Base-by-base conservation (phyloP, 1,140 invertebrate genomes). In the Zaprionus inermis region DNA sequence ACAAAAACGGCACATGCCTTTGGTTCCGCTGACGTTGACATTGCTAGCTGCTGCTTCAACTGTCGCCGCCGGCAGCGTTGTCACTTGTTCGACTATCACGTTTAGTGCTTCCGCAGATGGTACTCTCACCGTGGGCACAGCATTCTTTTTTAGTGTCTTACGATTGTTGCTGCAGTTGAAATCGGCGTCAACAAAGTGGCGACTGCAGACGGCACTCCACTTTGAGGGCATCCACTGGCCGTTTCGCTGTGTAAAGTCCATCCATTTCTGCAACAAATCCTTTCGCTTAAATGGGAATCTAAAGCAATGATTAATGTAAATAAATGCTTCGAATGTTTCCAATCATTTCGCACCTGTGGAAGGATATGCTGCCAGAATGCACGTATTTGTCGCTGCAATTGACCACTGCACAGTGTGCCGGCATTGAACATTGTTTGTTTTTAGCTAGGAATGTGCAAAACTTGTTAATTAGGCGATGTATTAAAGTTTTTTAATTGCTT, bases 381-480 rank as follows among this genome's bases (percentile, higher is more conserved):
- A 88, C 81, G 74, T 92, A 92, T 81, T 91, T 92, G 67, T 91
- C 78, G 67, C 77, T 83, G 56, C 91, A 92, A 77, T 91, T 90
- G n/a, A 81, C 70, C 2, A 92, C 91, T 16, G 84, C 86, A 61
- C 91, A 92, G 65, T 91, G 86, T 28, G 91, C 78, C 22, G 91
- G 91, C 91, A 92, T 92, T 73, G 64, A 10, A 20, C 66, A 58
- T 46, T 20, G 20, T 65, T 54, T 32, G 5, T 11, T 6, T 16
- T 54, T 20, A n/a, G 16, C 20, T 52, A 0, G 14, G 24, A 67
- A 22, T 34, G 22, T 12, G 34, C 49, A 16, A 34, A 49, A 5
- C n/a, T 32, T 55, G 18, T 24, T 7, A 38, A 41, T 32, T 58
- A 9, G 3, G 44, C 18, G 18, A 36, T 34, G 3, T 5, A 41